Percentiles rank a stretch among this genome's conserved stretches.
These are phyloP conservation scores for Ascaphus truei DNA, from an alignment of 2,113 vertebrate species.

Conservation along the genomic window DNA sequence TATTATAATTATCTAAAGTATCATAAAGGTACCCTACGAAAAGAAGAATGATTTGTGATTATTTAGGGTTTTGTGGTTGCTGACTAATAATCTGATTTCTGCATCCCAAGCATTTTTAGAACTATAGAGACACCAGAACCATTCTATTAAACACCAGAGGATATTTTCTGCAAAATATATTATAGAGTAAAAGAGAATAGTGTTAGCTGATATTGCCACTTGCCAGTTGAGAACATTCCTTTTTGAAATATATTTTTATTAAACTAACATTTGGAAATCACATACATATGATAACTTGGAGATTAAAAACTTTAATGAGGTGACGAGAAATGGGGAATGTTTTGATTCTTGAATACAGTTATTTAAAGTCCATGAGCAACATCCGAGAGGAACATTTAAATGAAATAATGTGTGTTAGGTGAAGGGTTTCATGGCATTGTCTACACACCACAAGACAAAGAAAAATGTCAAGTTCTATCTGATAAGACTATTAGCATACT, in stretches of 20 bases:
- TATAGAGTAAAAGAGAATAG: too few relatives aligned
- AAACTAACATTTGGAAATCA: neutral
- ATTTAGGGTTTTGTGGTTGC: too few relatives aligned
- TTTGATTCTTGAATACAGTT: neutral
- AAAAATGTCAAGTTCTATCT: neutral
- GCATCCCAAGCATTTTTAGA: too few relatives aligned
- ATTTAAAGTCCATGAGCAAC: neutral
- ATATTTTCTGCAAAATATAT: too few relatives aligned
- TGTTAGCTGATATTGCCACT: neutral
- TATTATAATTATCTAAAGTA: too few relatives aligned
- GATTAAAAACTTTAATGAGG: constrained; percentile 2
- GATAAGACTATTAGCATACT: neutral
- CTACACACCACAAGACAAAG: neutral
- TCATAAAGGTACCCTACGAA: too few relatives aligned
- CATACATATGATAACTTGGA: neutral
- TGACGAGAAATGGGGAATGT: neutral
- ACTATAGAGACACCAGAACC: too few relatives aligned
- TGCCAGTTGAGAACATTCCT: neutral
- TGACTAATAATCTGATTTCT: too few relatives aligned
- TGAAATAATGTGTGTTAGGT: neutral
- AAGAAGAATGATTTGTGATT: too few relatives aligned
- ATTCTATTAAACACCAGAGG: too few relatives aligned
- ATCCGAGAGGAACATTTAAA: neutral
- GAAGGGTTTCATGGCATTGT: neutral
- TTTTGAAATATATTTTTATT: neutral